Evolutionary conservation across 2,797 vertebrate genomes (phyloP).

Genomic region (Bothrops alternatus): DNA sequence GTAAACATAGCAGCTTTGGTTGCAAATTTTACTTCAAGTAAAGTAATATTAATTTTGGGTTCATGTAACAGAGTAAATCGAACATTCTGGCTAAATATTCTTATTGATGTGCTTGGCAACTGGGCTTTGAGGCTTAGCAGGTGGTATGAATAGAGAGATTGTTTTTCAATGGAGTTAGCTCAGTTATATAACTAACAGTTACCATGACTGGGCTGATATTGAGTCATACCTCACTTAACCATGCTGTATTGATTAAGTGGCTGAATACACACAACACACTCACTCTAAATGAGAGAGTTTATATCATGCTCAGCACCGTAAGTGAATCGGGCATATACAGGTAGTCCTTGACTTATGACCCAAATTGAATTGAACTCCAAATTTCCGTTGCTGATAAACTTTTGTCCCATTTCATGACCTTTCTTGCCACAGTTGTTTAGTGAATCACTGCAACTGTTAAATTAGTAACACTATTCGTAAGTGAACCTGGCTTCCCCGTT

Average conservation of each 20-base stretch:
- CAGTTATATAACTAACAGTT: not conserved
- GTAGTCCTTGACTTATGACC: not conserved
- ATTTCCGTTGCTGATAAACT: not conserved
- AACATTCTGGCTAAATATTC: not conserved
- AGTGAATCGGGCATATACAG: not conserved
- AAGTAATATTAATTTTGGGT: not conserved
- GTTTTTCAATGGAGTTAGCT: not conserved
- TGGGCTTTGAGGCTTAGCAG: not conserved
- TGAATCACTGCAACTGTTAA: not conserved
- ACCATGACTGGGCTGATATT: not conserved
- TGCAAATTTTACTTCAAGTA: not conserved
- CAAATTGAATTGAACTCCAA: not conserved
- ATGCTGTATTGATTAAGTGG: not conserved
- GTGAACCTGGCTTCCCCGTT: not conserved
- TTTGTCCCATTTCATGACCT: not conserved
- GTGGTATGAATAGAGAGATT: not conserved
- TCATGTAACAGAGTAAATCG: not conserved
- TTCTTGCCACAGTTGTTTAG: not conserved
- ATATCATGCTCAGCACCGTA: not conserved
- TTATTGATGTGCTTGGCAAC: not conserved
- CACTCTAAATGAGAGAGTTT: not conserved
- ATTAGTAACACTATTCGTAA: not conserved
- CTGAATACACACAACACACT: not conserved
- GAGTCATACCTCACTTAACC: not conserved
- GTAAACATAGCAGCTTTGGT: not conserved